Base-by-base conservation (phyloP, 2,113 vertebrate species). In the Pelecanoides urinatrix region DNA sequence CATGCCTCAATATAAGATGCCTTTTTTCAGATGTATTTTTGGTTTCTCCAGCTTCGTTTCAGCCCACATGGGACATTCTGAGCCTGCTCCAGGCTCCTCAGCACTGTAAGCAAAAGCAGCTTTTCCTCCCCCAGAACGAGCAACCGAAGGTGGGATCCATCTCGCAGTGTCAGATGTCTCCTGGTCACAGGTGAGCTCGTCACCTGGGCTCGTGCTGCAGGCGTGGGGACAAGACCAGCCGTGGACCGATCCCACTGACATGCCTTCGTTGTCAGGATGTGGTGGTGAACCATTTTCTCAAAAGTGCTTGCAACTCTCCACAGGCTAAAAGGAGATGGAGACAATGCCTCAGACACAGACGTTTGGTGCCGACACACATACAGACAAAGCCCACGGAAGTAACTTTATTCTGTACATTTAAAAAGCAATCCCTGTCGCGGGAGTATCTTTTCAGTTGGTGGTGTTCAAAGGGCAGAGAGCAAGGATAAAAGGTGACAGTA, bases 161-260 rank as follows among this genome's bases (percentile, higher is more conserved):
- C 66, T 55, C 5, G 0, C 30, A 8, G 50, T 10, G 42, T 38
- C n/a, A 21, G 72, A 11, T 40, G n/a, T 50, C 4, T 2, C 34
- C 30, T 19, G 36, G 36, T 30, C 30, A 20, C 20, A 30, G 58
- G 44, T 27, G n/a, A 91, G 25, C 30, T 70, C 0, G 0, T n/a
- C 10, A 15, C 25, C 52, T 26, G 67, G 47, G 42, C 29, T 49
- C 11, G 13, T 81, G 73, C 47, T 72, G 45, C 16, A 29, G 42
- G 68, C 42, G 1, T 2, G 4, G 66, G 66, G 29, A 66, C 47
- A 82, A 61, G 36, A 13, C 38, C 8, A 30, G 25, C 55, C 83
- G 53, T 5, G 36, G 61, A 38, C 14, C 7, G 1, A 27, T 15
- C 19, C 53, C 0, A 3, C 34, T 18, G 40, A 23, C 10, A 3